A percentile compares a stretch with the other conserved stretches of the same genome.
phyloP scores from a whole-genome alignment of 2,888 invertebrate genomes.

The Amphimallon solstitiale region DNA sequence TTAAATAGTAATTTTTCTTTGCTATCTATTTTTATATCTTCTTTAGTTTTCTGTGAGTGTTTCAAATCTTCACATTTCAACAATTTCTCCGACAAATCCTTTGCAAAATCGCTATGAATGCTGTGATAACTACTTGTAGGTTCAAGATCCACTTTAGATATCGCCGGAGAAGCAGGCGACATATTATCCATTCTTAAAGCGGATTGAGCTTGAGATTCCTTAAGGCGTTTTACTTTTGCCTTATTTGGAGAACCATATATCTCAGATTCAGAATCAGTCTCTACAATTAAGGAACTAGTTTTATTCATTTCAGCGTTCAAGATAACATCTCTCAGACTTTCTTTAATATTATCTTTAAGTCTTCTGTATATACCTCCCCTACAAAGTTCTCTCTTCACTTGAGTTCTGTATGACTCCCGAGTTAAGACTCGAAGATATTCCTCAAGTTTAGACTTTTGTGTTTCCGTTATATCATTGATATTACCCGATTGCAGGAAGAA shows the following conservation, averaged over 20 bases:
- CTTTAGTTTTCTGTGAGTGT: neutral
- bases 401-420: neutral
- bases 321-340: conserved; percentile 6
- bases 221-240: neutral
- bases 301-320: neutral
- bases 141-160: no score
- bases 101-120: neutral
- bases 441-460: conserved; percentile 25
- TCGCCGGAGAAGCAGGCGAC: no score
- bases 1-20: neutral
- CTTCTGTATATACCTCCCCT: neutral
- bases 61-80: conserved; percentile 2
- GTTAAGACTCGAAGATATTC: conserved; percentile 24
- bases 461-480: conserved; percentile 17
- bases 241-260: neutral
- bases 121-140: neutral
- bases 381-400: conserved; percentile 8
- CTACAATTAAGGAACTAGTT: conserved; percentile 23
- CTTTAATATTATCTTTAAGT: neutral
- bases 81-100: neutral
- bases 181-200: neutral
- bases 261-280: conserved; percentile 6
- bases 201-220: conserved; percentile 3
- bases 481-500: conserved; percentile 32
- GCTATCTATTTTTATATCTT: neutral